These are phyloP conservation scores for Bombycilla garrulus DNA, from an alignment of 2,113 vertebrate species.

Conservation along the genomic window DNA sequence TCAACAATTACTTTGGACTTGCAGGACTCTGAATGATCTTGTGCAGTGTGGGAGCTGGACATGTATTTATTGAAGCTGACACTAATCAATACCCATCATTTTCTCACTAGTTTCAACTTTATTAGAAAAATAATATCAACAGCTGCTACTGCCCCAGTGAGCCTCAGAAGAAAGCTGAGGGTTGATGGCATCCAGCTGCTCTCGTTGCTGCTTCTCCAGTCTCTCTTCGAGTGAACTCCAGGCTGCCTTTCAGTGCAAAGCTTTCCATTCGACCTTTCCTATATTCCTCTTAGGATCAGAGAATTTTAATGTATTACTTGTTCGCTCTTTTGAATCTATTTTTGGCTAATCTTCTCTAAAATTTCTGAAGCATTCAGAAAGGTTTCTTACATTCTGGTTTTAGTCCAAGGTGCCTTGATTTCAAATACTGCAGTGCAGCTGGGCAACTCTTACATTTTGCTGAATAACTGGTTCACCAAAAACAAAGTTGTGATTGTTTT, in stretches of 20 bases:
- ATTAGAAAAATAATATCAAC: not conserved
- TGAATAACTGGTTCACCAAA: not conserved
- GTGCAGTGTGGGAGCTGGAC: not conserved
- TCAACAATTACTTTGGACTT: not conserved
- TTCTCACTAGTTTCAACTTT: slow-evolving; percentile 5
- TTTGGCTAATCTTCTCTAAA: not conserved
- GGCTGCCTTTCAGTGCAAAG: not conserved
- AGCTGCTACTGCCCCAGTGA: not conserved
- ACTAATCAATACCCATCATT: slow-evolving; percentile 23
- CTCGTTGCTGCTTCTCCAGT: not conserved
- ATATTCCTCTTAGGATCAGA: not conserved
- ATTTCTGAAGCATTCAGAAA: not conserved
- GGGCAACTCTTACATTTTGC: not conserved
- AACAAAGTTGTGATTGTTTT: not conserved
- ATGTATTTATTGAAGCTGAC: slow-evolving; percentile 1
- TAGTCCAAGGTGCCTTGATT: not conserved
- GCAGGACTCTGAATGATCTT: not conserved
- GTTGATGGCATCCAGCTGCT: not conserved
- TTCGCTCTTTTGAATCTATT: not conserved
- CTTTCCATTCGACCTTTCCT: not conserved
- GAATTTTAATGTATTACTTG: not conserved
- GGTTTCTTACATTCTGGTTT: not conserved
- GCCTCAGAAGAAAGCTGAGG: not conserved
- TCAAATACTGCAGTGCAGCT: slow-evolving; percentile 19
- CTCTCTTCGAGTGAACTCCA: not conserved